Conservation (phyloP, 2,113 vertebrate genomes). For the Bungarus multicinctus region DNA sequence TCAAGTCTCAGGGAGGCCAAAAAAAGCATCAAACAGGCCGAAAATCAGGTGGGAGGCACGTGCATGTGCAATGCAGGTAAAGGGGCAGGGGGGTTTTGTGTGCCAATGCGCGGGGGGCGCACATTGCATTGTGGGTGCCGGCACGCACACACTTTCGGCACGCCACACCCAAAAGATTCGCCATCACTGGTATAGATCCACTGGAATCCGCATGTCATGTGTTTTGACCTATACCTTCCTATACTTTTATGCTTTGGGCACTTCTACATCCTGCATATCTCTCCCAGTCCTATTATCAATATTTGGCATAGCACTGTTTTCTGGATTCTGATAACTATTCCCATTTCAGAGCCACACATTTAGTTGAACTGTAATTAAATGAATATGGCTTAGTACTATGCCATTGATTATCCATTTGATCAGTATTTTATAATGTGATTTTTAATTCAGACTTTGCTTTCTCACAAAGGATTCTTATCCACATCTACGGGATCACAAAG, state of each 20-base stretch:
- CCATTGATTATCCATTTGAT: neutral
- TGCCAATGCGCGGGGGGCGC: no score
- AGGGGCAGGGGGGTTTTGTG: no score
- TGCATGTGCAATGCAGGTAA: no score
- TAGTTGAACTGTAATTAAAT: neutral
- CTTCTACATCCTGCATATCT: neutral
- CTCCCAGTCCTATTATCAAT: neutral
- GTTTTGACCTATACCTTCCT: neutral
- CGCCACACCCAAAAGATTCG: no score
- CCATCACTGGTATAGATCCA: neutral
- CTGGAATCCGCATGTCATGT: neutral
- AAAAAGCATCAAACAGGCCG: no score
- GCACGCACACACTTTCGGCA: no score
- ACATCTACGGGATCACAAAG: conserved; percentile 64
- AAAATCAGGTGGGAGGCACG: no score
- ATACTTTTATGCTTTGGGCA: neutral
- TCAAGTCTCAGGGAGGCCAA: no score
- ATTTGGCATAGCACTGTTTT: neutral
- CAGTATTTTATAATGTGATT: neutral
- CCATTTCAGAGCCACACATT: neutral
- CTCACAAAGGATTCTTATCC: conserved; percentile 54
- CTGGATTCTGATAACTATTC: neutral
- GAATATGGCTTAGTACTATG: neutral
- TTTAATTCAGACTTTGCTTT: conserved; percentile 21
- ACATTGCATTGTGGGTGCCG: no score